Percentiles rank a stretch among this genome's conserved stretches.
phyloP scores from a whole-genome alignment of 2,888 invertebrate genomes.

The Patella caerulea region DNA sequence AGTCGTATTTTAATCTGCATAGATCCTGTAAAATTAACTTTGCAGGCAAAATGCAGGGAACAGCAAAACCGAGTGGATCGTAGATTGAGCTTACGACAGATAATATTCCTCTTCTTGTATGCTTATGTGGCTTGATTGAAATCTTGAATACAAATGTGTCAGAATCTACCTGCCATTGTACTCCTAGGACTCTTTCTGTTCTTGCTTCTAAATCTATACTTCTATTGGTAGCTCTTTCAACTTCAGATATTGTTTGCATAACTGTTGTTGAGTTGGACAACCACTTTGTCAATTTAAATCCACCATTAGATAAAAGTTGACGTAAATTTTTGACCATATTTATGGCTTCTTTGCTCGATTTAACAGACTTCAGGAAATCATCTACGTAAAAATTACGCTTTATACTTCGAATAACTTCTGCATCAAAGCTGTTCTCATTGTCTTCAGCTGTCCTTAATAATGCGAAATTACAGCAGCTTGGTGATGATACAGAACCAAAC shows the following conservation, averaged over 20 bases:
- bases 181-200: slow-evolving; percentile 29
- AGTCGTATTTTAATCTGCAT: slow-evolving; percentile 21
- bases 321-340: slow-evolving; percentile 19
- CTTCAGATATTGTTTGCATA: slow-evolving; percentile 19
- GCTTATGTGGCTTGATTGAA: slow-evolving; percentile 8
- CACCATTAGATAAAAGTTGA: slow-evolving; percentile 13
- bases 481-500: slow-evolving; percentile 10
- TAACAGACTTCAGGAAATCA: slow-evolving; percentile 31
- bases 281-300: slow-evolving; percentile 28
- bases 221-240: slow-evolving; percentile 11
- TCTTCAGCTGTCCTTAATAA: background rate
- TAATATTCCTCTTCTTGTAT: slow-evolving; percentile 20
- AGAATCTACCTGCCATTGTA: slow-evolving; percentile 21
- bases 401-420: slow-evolving; percentile 1
- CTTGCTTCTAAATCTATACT: slow-evolving; percentile 17
- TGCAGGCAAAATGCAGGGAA: slow-evolving; percentile 8
- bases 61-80: no score
- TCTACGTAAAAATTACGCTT: slow-evolving; percentile 33
- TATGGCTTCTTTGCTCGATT: slow-evolving; percentile 14
- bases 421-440: background rate
- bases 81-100: slow-evolving; percentile 6
- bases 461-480: slow-evolving; percentile 12
- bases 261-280: slow-evolving; percentile 20
- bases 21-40: slow-evolving; percentile 32
- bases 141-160: slow-evolving; percentile 25